Evolutionary conservation across 2,113 vertebrate species (phyloP).

Genomic region (Corydoras sp.): DNA sequence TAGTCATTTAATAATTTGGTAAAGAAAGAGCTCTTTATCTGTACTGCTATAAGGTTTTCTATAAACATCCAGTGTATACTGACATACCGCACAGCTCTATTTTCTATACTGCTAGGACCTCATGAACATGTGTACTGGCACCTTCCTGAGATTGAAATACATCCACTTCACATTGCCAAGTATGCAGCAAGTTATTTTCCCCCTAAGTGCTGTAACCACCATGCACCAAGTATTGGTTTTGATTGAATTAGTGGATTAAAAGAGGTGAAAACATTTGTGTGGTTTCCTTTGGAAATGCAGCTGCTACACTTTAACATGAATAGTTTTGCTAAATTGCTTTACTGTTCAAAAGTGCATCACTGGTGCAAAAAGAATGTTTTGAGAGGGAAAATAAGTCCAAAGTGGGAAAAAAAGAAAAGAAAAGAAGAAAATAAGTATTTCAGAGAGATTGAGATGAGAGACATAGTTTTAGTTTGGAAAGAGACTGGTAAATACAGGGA

Average conservation of each 20-base stretch:
- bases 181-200: constrained; percentile 1
- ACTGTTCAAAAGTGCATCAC: neutral
- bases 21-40: no score
- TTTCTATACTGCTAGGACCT: no score
- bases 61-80: no score
- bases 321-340: neutral
- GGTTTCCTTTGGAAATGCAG: constrained; percentile 10
- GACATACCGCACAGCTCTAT: no score
- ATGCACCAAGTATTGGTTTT: constrained; percentile 4
- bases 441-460: constrained; percentile 47
- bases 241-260: constrained; percentile 11
- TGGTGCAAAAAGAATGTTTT: neutral
- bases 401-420: neutral
- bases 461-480: constrained; percentile 56
- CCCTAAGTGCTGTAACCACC: constrained; percentile 8
- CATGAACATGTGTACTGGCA: no score
- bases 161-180: neutral
- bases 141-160: neutral
- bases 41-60: no score
- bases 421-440: constrained; percentile 46
- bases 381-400: no score
- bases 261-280: neutral
- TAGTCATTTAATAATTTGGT: no score
- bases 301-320: neutral
- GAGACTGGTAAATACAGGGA: constrained; percentile 68